A percentile compares a stretch with the other conserved stretches of the same genome.
Evolutionary conservation across 37 sponge, comb jelly and placozoan species (phyloP).

Genomic region (Haliclona indistincta): DNA sequence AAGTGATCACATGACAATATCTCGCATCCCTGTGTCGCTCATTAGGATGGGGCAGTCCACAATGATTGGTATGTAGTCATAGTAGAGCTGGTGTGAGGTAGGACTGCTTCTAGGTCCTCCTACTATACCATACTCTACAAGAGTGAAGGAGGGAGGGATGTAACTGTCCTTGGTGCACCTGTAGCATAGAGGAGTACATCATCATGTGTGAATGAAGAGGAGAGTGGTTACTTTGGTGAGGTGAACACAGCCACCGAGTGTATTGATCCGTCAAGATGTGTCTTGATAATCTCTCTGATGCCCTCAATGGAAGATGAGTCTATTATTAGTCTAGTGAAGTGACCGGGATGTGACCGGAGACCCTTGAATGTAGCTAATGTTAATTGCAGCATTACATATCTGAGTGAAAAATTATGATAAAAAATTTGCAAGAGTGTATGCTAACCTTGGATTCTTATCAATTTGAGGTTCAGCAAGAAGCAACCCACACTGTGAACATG

Average conservation of each 20-base stretch:
- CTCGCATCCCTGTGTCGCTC: slow-evolving; percentile 37
- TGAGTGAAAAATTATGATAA: not conserved
- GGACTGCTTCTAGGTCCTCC: slow-evolving; percentile 41
- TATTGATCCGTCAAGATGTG: slow-evolving; percentile 20
- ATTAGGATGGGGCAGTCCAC: slow-evolving; percentile 68
- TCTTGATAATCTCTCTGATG: slow-evolving; percentile 25
- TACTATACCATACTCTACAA: slow-evolving; percentile 48
- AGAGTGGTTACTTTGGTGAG: no score
- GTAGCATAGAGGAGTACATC: no score
- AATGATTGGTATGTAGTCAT: slow-evolving; percentile 51
- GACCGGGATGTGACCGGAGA: slow-evolving; percentile 40
- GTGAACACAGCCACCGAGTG: slow-evolving; percentile 47
- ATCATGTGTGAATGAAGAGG: no score
- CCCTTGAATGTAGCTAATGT: slow-evolving; percentile 53
- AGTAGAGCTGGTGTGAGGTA: slow-evolving; percentile 29
- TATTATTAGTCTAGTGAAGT: slow-evolving; percentile 19
- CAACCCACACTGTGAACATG: slow-evolving; percentile 39
- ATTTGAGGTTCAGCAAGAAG: slow-evolving; percentile 16
- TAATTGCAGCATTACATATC: slow-evolving; percentile 43
- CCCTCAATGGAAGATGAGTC: slow-evolving; percentile 50
- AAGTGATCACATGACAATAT: not conserved
- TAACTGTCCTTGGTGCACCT: slow-evolving; percentile 27
- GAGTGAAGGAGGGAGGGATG: slow-evolving; percentile 43
- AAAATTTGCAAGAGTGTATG: not conserved
- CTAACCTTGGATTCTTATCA: slow-evolving; percentile 40